Evolutionary conservation across 2,113 vertebrate species (phyloP).

Genomic region (Lynx canadensis): DNA sequence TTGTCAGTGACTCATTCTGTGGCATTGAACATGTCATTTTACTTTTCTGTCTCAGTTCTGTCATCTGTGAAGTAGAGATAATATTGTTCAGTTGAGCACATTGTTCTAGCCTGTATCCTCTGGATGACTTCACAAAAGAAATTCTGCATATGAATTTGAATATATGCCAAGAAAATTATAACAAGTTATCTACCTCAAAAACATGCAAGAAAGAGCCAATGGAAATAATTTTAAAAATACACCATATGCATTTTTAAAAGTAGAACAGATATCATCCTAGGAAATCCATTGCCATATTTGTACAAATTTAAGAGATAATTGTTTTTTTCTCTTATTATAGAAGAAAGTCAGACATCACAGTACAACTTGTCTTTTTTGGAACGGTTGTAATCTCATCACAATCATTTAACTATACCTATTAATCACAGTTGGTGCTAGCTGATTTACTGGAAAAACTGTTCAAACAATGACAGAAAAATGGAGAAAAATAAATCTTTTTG

Average conservation of each 20-base stretch:
- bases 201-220: not conserved
- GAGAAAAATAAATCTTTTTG: not conserved
- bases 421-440: not conserved
- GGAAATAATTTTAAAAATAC: constrained; percentile 15
- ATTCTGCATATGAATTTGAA: constrained; percentile 56
- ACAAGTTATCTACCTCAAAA: constrained; percentile 53
- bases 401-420: not conserved
- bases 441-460: not conserved
- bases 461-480: not conserved
- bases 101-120: constrained; percentile 54
- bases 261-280: not conserved
- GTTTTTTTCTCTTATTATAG: not conserved
- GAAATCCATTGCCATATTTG: not conserved
- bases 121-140: constrained; percentile 64
- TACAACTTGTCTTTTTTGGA: not conserved
- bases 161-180: constrained; percentile 53
- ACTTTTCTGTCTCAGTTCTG: constrained; percentile 59
- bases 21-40: constrained; percentile 40
- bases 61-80: constrained; percentile 76
- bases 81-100: constrained; percentile 59
- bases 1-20: constrained; percentile 7
- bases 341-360: not conserved
- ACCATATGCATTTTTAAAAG: not conserved
- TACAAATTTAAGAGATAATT: not conserved
- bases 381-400: not conserved